Evolutionary conservation across 2,797 vertebrate genomes (phyloP).

Genomic region (Iguana delicatissima): DNA sequence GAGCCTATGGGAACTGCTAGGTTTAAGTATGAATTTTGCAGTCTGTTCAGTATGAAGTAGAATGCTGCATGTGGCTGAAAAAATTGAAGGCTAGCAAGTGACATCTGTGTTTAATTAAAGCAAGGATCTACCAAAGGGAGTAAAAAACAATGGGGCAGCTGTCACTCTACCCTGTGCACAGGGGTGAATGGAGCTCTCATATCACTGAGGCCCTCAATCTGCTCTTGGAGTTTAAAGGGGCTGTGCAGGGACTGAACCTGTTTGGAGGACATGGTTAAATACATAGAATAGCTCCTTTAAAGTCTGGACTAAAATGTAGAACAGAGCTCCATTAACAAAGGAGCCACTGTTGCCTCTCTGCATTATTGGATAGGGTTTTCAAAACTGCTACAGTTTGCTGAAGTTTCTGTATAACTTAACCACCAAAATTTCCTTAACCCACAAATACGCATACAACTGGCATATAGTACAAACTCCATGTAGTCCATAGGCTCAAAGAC

Average conservation of each 20-base stretch:
- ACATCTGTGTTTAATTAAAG: conserved; percentile 41
- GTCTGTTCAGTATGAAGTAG: conserved; percentile 17
- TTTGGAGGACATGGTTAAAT: too few relatives aligned
- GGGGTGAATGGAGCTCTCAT: too few relatives aligned
- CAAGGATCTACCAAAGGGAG: conserved; percentile 9
- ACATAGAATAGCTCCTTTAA: too few relatives aligned
- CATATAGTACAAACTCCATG: too few relatives aligned
- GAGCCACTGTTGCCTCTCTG: background rate
- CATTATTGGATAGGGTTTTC: background rate
- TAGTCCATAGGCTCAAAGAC: background rate
- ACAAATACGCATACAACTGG: too few relatives aligned
- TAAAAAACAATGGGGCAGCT: background rate
- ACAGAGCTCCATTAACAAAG: too few relatives aligned
- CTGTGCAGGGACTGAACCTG: too few relatives aligned
- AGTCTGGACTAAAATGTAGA: too few relatives aligned
- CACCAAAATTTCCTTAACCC: too few relatives aligned
- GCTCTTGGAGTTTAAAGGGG: too few relatives aligned
- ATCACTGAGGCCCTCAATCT: too few relatives aligned
- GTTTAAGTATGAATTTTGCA: conserved; percentile 69
- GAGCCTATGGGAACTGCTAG: conserved; percentile 62
- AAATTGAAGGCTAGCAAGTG: conserved; percentile 49
- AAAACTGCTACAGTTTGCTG: background rate
- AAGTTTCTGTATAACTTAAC: background rate
- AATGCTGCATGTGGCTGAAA: conserved; percentile 33
- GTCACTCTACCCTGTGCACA: conserved; percentile 19